Evolutionary conservation across 2,888 invertebrate species (phyloP), one percentile per base, ranked within the genome.

Genomic region (Adelognathus sp.): DNA sequence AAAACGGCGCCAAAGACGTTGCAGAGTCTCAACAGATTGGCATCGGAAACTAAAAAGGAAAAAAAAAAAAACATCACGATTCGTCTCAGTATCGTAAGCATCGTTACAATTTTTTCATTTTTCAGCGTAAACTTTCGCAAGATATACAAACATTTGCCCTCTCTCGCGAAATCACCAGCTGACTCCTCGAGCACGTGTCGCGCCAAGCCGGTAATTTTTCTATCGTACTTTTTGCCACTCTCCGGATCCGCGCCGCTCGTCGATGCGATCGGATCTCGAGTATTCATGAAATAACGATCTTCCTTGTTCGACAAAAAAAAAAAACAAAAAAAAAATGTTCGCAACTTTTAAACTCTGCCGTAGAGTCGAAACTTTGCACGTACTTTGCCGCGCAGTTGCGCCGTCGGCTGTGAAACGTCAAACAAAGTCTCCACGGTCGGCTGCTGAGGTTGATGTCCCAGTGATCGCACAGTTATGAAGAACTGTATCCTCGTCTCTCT

Each of bases 1-100:
- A 96, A 91, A 6, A 93, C 91, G 27, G 88, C 88, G 0, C 95
- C 95, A 84, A 95, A 95, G 11, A 94, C 86, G 1, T 94, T 93
- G 86, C 94, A 92, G 2, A 96, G 88, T 44, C 92, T 92, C 21
- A 94, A 84, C 21, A 95, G 87, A 36, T 93, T 92, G 58, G 93
- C 92, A 83, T 93, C 93, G 87, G 93, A 90, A 92, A 95, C 95
- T 41, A 14, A 41, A 41, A 41, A 14, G 39, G 14, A 14, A 41
- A 41, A 41, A 14, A 41, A 41, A 14, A 14, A 14, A 6, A n/a
- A 14, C 11, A 14, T 14, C 14, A 5, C n/a, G 86, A 94, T 90
- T 3, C 95, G 87, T 33, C 91, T 90, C 21, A 93, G 83, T n/a
- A n/a, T n/a, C n/a, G n/a, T n/a, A n/a, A n/a, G n/a, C n/a, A n/a